Conservation (phyloP, 2,888 invertebrate genomes). For the Myathropa florea region DNA sequence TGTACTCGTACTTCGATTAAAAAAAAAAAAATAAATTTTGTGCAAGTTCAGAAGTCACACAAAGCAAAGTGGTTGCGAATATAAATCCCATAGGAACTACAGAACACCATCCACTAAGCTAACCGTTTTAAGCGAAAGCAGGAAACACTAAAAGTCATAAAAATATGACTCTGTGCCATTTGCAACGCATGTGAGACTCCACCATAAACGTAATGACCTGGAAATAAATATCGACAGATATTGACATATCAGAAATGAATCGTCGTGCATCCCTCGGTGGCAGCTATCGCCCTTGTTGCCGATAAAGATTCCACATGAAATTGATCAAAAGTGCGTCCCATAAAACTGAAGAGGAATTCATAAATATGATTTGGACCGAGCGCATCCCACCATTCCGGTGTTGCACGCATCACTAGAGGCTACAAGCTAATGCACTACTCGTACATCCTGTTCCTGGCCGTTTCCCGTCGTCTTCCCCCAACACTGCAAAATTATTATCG, state of each 20-base stretch:
- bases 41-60: too few species aligned
- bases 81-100: too few species aligned
- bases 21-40: too few species aligned
- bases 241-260: slow-evolving; percentile 65
- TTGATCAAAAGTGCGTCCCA: slow-evolving; percentile 65
- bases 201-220: slow-evolving; percentile 69
- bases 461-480: slow-evolving; percentile 3
- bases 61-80: too few species aligned
- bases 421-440: slow-evolving; percentile 70
- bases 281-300: background rate
- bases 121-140: background rate
- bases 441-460: slow-evolving; percentile 61
- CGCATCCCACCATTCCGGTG: slow-evolving; percentile 51
- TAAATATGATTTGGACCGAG: slow-evolving; percentile 59
- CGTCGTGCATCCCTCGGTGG: slow-evolving; percentile 37
- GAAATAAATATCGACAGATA: slow-evolving; percentile 69
- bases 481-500: slow-evolving; percentile 60
- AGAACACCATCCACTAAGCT: background rate
- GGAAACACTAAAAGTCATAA: slow-evolving; percentile 51
- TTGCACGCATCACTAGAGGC: slow-evolving; percentile 64
- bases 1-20: too few species aligned
- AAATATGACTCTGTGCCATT: slow-evolving; percentile 52
- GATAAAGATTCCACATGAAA: slow-evolving; percentile 36
- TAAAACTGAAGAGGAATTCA: slow-evolving; percentile 60
- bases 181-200: slow-evolving; percentile 65